Evolutionary conservation across 2,113 vertebrate species (phyloP).

Genomic region (Zapornia atra): DNA sequence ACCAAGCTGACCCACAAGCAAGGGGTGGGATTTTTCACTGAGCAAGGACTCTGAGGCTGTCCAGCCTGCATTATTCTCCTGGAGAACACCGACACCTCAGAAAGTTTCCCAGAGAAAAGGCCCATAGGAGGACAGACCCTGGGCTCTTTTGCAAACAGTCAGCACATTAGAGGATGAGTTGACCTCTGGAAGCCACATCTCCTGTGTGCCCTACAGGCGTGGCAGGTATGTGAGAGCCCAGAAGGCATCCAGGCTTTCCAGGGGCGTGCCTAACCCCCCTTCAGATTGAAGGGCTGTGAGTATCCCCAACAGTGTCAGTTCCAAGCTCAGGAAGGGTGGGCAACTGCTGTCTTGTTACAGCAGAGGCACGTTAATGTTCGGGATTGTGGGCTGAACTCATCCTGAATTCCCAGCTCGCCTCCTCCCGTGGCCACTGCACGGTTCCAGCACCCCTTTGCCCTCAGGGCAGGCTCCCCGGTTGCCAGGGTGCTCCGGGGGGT

Average conservation of each 20-base stretch:
- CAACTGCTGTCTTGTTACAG: rapidly evolving
- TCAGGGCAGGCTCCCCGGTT: rapidly evolving
- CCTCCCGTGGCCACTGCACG: background rate
- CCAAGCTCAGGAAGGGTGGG: background rate
- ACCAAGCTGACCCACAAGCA: background rate
- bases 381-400: background rate
- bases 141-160: background rate
- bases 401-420: rapidly evolving
- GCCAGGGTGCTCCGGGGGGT: background rate
- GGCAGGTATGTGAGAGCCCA: rapidly evolving
- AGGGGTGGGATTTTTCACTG: background rate
- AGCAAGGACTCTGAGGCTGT: background rate
- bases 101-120: background rate
- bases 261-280: background rate
- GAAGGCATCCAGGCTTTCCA: background rate
- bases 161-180: background rate
- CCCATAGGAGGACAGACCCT: background rate
- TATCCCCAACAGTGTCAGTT: background rate
- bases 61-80: background rate
- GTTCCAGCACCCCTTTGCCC: background rate
- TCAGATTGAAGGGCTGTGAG: background rate
- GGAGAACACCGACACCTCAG: background rate
- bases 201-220: rapidly evolving
- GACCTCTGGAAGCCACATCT: background rate
- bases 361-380: rapidly evolving